A percentile compares a stretch with the other conserved stretches of the same genome.
phyloP scores from a whole-genome alignment of 2,888 invertebrate species.

The Anagyrus pseudococci region DNA sequence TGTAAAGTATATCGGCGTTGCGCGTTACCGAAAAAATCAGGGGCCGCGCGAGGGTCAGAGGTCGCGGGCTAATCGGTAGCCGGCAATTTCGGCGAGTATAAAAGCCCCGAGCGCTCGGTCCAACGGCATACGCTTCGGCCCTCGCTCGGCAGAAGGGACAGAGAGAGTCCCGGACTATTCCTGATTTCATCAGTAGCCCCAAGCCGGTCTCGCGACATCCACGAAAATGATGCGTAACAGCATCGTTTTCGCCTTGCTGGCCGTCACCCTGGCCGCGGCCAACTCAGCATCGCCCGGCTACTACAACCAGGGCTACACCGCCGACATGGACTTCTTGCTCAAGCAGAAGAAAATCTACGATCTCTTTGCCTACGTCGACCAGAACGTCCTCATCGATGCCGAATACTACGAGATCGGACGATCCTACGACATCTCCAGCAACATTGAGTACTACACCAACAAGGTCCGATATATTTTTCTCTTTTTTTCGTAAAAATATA shows the following conservation, averaged over 20 bases:
- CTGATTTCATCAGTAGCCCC: not conserved
- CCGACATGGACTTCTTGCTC: constrained; percentile 56
- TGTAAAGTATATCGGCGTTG: no score
- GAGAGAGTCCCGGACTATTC: not conserved
- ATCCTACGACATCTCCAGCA: constrained; percentile 51
- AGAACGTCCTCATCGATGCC: constrained; percentile 48
- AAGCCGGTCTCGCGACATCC: not conserved
- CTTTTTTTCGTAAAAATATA: constrained; percentile 6
- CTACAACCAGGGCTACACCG: constrained; percentile 43
- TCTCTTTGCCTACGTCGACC: constrained; percentile 53
- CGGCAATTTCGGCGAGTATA: constrained; percentile 32
- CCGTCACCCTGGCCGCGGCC: constrained; percentile 11
- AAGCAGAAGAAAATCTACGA: constrained; percentile 59
- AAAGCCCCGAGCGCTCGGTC: constrained; percentile 18
- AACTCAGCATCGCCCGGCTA: no score
- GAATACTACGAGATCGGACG: constrained; percentile 54
- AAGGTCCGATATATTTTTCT: constrained; percentile 44
- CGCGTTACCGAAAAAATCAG: not conserved
- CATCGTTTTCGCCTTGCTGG: constrained; percentile 32
- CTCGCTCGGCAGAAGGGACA: constrained; percentile 17
- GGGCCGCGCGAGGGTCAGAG: constrained; percentile 12
- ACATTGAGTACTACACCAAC: constrained; percentile 52
- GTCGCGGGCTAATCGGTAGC: constrained; percentile 20
- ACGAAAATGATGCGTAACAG: constrained; percentile 31
- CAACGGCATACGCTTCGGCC: constrained; percentile 12